Conservation (phyloP, 2,888 invertebrate genomes). For the Dorcus hopei region DNA sequence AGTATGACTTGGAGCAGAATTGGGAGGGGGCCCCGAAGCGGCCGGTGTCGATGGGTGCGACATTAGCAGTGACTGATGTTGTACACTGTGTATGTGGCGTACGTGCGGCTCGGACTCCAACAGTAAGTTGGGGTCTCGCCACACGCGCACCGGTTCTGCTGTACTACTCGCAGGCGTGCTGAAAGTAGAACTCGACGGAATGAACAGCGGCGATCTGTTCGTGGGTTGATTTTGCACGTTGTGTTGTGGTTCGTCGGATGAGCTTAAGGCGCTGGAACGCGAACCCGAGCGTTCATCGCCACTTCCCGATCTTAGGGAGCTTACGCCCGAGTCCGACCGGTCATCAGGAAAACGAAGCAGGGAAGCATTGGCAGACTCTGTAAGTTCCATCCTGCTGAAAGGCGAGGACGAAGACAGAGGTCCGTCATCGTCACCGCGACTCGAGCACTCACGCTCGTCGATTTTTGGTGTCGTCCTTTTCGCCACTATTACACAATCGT, state of each 20-base stretch:
- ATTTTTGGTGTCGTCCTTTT: conserved; percentile 53
- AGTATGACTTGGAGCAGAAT: conserved; percentile 33
- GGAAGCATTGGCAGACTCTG: conserved; percentile 34
- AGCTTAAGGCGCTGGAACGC: conserved; percentile 70
- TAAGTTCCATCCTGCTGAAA: conserved; percentile 48
- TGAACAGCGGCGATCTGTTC: conserved; percentile 41
- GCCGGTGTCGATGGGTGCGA: conserved; percentile 52
- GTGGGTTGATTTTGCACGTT: conserved; percentile 45
- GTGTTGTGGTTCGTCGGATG: conserved; percentile 66
- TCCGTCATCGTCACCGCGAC: conserved; percentile 51
- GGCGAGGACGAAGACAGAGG: conserved; percentile 47
- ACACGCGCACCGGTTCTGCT: conserved; percentile 48
- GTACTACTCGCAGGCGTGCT: conserved; percentile 21
- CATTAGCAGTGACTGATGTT: conserved; percentile 60
- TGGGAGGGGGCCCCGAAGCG: conserved; percentile 34
- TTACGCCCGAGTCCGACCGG: conserved; percentile 59
- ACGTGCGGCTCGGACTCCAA: conserved; percentile 53
- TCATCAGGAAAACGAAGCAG: conserved; percentile 51
- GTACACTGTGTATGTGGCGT: conserved; percentile 61
- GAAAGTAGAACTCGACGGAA: conserved; percentile 30
- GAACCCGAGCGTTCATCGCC: conserved; percentile 76
- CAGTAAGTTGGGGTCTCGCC: conserved; percentile 57
- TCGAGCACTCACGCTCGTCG: conserved; percentile 45
- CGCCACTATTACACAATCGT: conserved; percentile 65
- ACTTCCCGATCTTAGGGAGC: conserved; percentile 69